phyloP scores from a whole-genome alignment of 1,140 invertebrate genomes.

The Aleiodes sp. region DNA sequence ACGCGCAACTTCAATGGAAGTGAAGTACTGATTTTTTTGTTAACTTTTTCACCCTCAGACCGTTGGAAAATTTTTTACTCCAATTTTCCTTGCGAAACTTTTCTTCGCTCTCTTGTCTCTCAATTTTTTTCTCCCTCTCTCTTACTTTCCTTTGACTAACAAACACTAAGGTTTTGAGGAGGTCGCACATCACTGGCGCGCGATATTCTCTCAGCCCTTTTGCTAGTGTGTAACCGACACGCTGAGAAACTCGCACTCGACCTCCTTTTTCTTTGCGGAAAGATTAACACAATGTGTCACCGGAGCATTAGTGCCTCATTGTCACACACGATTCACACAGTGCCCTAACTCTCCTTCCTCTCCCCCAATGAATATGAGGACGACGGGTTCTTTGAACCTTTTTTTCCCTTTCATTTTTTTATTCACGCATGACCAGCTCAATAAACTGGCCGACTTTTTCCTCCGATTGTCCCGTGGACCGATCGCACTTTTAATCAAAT shows the following conservation, averaged over 20 bases:
- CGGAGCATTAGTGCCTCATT: slow-evolving; percentile 15
- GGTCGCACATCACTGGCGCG: neutral
- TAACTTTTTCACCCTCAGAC: too few species aligned
- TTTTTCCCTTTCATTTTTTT: neutral
- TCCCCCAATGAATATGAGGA: too few species aligned
- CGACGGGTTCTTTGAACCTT: neutral
- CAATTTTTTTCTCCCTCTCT: too few species aligned
- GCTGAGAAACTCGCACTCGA: slow-evolving; percentile 14
- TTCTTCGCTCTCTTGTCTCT: too few species aligned
- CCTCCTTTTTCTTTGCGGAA: slow-evolving; percentile 28
- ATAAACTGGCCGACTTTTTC: neutral
- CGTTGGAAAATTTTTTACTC: too few species aligned
- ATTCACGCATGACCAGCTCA: neutral
- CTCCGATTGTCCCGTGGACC: neutral
- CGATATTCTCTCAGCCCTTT: too few species aligned
- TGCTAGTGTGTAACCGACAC: slow-evolving; percentile 4
- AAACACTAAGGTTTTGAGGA: too few species aligned
- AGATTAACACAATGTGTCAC: slow-evolving; percentile 36
- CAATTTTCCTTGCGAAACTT: too few species aligned
- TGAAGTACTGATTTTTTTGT: too few species aligned
- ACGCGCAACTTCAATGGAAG: too few species aligned
- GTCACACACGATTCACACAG: slow-evolving; percentile 8
- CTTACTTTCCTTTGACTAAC: too few species aligned
- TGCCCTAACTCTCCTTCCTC: neutral
- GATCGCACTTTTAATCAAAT: neutral